Conservation (phyloP, 2,797 vertebrate genomes). For the Thamnophis elegans region DNA sequence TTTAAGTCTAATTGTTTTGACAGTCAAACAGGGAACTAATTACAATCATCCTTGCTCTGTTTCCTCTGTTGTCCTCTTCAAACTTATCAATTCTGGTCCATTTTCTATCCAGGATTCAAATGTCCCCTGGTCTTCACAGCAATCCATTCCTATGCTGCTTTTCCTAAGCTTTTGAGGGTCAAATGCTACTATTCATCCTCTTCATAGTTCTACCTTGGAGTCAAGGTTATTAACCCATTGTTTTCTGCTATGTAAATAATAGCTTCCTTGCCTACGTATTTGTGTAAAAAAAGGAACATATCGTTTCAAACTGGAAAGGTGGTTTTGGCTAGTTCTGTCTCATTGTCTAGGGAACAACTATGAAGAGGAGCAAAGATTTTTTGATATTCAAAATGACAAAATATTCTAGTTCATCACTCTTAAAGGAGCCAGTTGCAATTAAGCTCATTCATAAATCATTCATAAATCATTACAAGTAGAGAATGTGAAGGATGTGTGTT, state of each 20-base stretch:
- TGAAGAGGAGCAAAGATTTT: not conserved
- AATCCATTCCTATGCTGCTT: not conserved
- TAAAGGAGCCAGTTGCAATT: not conserved
- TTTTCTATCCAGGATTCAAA: not conserved
- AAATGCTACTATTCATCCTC: not conserved
- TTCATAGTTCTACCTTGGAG: not conserved
- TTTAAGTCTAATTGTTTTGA: not conserved
- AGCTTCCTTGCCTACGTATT: not conserved
- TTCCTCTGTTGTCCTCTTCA: not conserved
- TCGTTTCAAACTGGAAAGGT: not conserved
- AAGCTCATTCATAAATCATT: not conserved
- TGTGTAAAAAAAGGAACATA: not conserved
- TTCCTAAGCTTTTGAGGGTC: not conserved
- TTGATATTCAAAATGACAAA: not conserved
- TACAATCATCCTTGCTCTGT: not conserved
- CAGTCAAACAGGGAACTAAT: not conserved
- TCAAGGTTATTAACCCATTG: not conserved
- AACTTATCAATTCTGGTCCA: not conserved
- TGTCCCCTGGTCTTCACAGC: not conserved
- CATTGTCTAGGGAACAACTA: not conserved
- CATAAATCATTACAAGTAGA: not conserved
- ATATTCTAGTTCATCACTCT: not conserved
- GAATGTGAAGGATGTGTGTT: too few species aligned
- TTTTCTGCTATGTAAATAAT: not conserved
- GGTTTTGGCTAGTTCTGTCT: not conserved